Evolutionary conservation across 2,113 vertebrate species (phyloP).

Genomic region (Petroica traversi): DNA sequence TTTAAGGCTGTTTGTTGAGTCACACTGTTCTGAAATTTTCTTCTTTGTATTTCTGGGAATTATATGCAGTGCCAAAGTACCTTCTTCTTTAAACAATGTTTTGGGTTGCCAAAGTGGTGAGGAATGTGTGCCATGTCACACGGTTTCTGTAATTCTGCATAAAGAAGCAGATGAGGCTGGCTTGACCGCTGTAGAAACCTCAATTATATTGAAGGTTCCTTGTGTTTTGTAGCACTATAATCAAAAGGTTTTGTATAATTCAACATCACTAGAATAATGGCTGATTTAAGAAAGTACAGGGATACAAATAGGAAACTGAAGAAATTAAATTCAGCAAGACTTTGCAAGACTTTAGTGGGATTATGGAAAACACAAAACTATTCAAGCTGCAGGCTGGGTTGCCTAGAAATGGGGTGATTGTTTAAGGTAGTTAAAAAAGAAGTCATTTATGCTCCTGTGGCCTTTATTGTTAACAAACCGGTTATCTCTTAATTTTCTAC

Average conservation of each 20-base stretch:
- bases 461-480: not conserved
- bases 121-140: conserved; percentile 1
- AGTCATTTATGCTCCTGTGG: not conserved
- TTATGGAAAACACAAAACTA: conserved; percentile 3
- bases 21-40: conserved; percentile 26
- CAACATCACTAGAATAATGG: conserved; percentile 17
- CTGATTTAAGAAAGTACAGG: not conserved
- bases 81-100: conserved; percentile 26
- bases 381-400: not conserved
- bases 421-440: not conserved
- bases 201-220: not conserved
- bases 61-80: conserved; percentile 9
- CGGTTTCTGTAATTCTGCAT: not conserved
- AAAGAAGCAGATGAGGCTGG: not conserved
- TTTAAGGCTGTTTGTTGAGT: conserved; percentile 8
- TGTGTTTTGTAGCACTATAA: not conserved
- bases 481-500: not conserved
- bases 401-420: conserved; percentile 8
- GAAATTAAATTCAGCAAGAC: conserved; percentile 8
- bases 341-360: conserved; percentile 5
- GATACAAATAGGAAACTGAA: not conserved
- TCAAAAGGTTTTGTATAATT: conserved; percentile 38
- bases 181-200: not conserved
- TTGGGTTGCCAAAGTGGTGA: not conserved
- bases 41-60: conserved; percentile 39